Base-by-base conservation (phyloP, 1,140 invertebrate genomes). In the Heliothis virescens region DNA sequence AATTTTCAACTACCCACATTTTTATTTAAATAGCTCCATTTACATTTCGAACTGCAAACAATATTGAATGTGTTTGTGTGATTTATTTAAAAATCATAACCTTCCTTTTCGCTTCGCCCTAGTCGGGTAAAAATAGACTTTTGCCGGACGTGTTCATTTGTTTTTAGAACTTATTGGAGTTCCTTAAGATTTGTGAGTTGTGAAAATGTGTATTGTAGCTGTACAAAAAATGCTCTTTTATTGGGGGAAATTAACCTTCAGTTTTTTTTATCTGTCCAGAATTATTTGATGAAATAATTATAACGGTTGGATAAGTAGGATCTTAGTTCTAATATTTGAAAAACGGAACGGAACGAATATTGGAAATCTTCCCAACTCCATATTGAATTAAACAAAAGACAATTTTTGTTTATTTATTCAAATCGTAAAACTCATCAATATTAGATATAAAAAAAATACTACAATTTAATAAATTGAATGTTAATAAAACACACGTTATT, bases 21-120 rank as follows among this genome's bases (percentile, higher is more conserved):
- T 82, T 83, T 79, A 86, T 84, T 83, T 80, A 77, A 82, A 82
- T 80, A 76, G 29, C 57, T 75, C 74, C 13, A 81, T 82, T 83
- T 81, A 53, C 65, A 81, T 81, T 73, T 18, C 15, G 60, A 79
- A 79, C 34, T 77, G 13, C 47, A 60, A 16, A 16, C 16, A 71
- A 72, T 26, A 34, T 55, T 18, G 10, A 21, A 11, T 65, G 63
- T 11, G 34, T 41, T 41, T 7, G 34, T 3, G 41, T 16, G 10
- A 16, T 63, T 41, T 34, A 41, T 34, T 34, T 62, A 15, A n/a
- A n/a, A n/a, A n/a, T n/a, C n/a, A n/a, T n/a, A n/a, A n/a, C n/a
- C n/a, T n/a, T n/a, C n/a, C n/a, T n/a, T n/a, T n/a, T n/a, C n/a
- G n/a, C n/a, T n/a, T n/a, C n/a, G n/a, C n/a, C n/a, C n/a, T n/a